Percentiles rank a stretch among this genome's conserved stretches.
Evolutionary conservation across 2,888 invertebrate genomes (phyloP).

Genomic region (Stegana nigrithorax): DNA sequence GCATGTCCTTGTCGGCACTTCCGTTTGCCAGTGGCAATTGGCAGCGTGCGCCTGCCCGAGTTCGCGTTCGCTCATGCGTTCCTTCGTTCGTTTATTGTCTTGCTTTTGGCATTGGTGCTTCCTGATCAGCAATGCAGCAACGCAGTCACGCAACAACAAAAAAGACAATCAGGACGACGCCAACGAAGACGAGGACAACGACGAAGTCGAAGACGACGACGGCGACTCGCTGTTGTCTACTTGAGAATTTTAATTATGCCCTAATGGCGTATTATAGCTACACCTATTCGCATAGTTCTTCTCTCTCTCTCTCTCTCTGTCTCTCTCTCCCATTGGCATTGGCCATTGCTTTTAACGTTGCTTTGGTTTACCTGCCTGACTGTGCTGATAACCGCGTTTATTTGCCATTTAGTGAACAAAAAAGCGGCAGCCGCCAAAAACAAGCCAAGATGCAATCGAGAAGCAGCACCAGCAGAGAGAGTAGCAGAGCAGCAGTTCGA

Average conservation of each 20-base stretch:
- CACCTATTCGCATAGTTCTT: constrained; percentile 29
- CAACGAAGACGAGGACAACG: too few relatives aligned
- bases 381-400: too few relatives aligned
- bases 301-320: not conserved
- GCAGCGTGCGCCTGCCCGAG: too few relatives aligned
- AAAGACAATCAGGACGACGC: too few relatives aligned
- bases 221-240: constrained; percentile 34
- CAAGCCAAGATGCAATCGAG: not conserved
- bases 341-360: not conserved
- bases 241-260: constrained; percentile 65
- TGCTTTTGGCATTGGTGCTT: too few relatives aligned
- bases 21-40: too few relatives aligned
- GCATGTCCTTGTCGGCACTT: not conserved
- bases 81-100: too few relatives aligned
- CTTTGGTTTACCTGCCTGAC: too few relatives aligned
- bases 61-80: not conserved
- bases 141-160: too few relatives aligned
- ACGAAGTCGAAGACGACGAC: not conserved
- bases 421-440: constrained; percentile 5
- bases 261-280: constrained; percentile 63
- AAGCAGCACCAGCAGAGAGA: too few relatives aligned
- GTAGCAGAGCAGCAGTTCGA: not conserved
- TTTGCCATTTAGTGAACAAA: too few relatives aligned
- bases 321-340: not conserved
- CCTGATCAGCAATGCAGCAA: too few relatives aligned